These are phyloP conservation scores for Pimpla rufipes DNA, from an alignment of 2,888 invertebrate species.

Conservation along the genomic window DNA sequence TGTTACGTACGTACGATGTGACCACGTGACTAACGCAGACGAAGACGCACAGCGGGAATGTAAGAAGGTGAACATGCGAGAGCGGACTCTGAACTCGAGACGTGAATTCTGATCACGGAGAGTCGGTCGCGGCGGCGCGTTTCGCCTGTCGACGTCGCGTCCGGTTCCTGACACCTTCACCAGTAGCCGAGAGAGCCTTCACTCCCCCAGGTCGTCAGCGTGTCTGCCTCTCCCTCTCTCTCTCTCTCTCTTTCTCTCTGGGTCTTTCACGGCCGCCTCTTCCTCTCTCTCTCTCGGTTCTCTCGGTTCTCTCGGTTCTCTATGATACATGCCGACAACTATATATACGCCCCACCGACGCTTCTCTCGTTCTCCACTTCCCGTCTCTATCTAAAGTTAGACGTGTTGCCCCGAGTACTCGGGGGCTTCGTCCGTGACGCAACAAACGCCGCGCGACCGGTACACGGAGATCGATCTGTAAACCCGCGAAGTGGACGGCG, in stretches of 20 bases:
- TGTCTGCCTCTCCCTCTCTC: conserved; percentile 20
- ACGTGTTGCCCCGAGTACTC: conserved; percentile 25
- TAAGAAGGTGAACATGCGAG: conserved; percentile 25
- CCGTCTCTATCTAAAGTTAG: conserved; percentile 54
- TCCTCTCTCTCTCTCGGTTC: conserved; percentile 11
- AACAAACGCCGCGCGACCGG: conserved; percentile 13
- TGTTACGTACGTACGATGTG: neutral
- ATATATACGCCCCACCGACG: neutral
- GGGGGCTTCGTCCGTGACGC: conserved; percentile 27
- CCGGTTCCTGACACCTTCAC: conserved; percentile 74
- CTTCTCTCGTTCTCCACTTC: conserved; percentile 41
- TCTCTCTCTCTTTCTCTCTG: too few species aligned
- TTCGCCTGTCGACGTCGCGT: conserved; percentile 72
- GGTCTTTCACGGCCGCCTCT: too few species aligned
- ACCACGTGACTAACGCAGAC: conserved; percentile 34
- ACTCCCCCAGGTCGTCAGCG: conserved; percentile 5
- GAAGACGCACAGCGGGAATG: conserved; percentile 45
- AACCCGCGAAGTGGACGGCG: neutral
- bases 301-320: conserved; percentile 18
- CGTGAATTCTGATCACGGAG: conserved; percentile 77
- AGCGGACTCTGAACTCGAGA: conserved; percentile 59
- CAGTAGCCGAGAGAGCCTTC: conserved; percentile 31
- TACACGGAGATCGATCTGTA: neutral
- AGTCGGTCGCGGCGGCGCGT: conserved; percentile 52
- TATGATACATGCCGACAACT: conserved; percentile 27